Conservation (phyloP, 2,888 invertebrate species). For the Polia nebulosa region DNA sequence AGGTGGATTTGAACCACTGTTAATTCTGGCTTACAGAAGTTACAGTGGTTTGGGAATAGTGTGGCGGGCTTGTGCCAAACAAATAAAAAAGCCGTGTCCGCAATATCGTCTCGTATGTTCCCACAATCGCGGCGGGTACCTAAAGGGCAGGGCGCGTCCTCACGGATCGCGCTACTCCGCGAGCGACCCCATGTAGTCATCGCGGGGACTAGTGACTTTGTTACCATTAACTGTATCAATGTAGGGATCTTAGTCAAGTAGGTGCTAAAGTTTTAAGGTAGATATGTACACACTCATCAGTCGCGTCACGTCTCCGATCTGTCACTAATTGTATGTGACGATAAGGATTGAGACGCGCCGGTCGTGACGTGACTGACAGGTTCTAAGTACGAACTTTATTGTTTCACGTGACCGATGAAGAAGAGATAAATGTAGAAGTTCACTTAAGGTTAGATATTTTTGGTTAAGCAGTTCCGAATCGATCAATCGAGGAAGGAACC, state of each 20-base stretch:
- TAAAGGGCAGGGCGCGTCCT: slow-evolving; percentile 27
- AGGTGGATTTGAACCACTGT: no score
- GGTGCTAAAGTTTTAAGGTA: not conserved
- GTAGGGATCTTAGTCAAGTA: not conserved
- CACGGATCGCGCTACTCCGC: slow-evolving; percentile 23
- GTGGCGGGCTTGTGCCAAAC: no score
- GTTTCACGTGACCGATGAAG: no score
- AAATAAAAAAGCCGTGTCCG: not conserved
- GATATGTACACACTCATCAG: not conserved
- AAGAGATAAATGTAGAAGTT: no score
- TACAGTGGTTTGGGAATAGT: no score
- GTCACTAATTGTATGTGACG: not conserved
- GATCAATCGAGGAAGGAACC: not conserved
- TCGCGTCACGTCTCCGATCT: not conserved
- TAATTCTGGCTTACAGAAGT: no score
- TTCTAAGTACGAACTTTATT: no score
- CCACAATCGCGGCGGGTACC: not conserved
- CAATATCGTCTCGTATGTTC: slow-evolving; percentile 30
- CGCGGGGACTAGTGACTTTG: slow-evolving; percentile 40
- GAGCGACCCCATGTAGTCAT: slow-evolving; percentile 5
- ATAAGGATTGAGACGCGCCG: not conserved
- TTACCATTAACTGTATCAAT: slow-evolving; percentile 17
- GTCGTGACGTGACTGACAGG: not conserved
- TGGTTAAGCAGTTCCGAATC: no score
- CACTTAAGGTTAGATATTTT: no score